These are phyloP conservation scores for Phycodurus eques DNA, from an alignment of 2,113 vertebrate species.

Conservation along the genomic window DNA sequence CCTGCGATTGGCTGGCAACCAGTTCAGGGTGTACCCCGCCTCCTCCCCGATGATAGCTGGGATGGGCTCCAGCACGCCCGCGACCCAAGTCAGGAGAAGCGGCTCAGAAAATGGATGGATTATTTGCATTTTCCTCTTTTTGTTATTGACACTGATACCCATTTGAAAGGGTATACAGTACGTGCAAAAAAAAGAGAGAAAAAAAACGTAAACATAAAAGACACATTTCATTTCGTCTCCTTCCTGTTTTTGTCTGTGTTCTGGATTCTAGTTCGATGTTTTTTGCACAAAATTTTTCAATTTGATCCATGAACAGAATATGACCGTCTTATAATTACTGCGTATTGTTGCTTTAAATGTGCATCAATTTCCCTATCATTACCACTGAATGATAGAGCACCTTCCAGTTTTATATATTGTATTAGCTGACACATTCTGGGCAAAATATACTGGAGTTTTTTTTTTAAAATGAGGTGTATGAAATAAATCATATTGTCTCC, in stretches of 20 bases:
- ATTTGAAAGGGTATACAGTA: background rate
- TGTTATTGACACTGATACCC: no score
- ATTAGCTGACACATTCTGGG: background rate
- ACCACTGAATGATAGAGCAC: slow-evolving; percentile 15
- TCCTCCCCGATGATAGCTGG: no score
- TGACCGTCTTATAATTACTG: background rate
- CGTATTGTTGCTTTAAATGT: background rate
- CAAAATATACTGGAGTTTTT: slow-evolving; percentile 17
- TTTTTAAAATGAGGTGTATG: slow-evolving; percentile 15
- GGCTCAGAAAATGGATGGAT: no score
- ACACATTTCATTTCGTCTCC: background rate
- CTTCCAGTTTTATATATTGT: slow-evolving; percentile 14
- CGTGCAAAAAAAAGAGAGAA: background rate
- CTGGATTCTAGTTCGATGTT: background rate
- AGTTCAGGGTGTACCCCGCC: no score
- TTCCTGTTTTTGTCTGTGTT: background rate
- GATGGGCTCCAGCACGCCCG: no score
- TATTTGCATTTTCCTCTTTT: no score
- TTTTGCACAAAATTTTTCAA: background rate
- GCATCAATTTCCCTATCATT: background rate
- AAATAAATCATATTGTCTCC: slow-evolving; percentile 35
- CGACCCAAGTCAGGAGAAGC: no score
- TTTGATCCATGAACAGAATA: background rate
- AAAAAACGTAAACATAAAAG: background rate
- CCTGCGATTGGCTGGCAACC: no score